Evolutionary conservation across 2,888 invertebrate genomes (phyloP).

Genomic region (Synergus itoensis): DNA sequence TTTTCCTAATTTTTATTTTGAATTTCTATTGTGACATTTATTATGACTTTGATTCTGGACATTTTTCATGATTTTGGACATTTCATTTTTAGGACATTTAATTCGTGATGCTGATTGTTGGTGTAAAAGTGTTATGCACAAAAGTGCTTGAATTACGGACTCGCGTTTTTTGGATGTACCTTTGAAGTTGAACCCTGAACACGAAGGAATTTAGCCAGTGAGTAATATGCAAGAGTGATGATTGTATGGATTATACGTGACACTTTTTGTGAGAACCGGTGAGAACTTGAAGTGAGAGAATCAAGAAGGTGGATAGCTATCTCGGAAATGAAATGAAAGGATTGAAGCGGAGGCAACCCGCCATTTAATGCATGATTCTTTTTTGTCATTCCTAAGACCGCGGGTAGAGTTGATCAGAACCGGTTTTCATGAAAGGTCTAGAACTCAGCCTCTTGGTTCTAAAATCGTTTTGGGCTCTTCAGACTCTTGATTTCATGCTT

Average conservation of each 20-base stretch:
- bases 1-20: neutral
- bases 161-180: conserved; percentile 56
- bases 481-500: conserved; percentile 7
- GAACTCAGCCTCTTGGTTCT: conserved; percentile 51
- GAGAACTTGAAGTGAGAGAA: neutral
- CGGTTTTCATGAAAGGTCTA: conserved; percentile 53
- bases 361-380: conserved; percentile 17
- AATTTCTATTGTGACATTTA: neutral
- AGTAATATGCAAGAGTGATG: conserved; percentile 45
- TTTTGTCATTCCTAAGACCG: conserved; percentile 26
- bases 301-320: conserved; percentile 2
- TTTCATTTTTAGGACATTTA: neutral
- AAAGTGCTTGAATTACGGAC: conserved; percentile 47
- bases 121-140: conserved; percentile 11
- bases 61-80: neutral
- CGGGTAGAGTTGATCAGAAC: conserved; percentile 45
- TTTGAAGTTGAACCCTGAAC: conserved; percentile 25
- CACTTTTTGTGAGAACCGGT: neutral
- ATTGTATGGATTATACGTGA: neutral
- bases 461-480: conserved; percentile 46
- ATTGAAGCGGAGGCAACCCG: neutral
- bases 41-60: neutral
- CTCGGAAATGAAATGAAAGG: neutral
- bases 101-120: conserved; percentile 18
- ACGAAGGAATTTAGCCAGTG: conserved; percentile 50